These are phyloP conservation scores for Coptodon rendalli DNA, from an alignment of 2,113 vertebrate genomes.

Conservation along the genomic window DNA sequence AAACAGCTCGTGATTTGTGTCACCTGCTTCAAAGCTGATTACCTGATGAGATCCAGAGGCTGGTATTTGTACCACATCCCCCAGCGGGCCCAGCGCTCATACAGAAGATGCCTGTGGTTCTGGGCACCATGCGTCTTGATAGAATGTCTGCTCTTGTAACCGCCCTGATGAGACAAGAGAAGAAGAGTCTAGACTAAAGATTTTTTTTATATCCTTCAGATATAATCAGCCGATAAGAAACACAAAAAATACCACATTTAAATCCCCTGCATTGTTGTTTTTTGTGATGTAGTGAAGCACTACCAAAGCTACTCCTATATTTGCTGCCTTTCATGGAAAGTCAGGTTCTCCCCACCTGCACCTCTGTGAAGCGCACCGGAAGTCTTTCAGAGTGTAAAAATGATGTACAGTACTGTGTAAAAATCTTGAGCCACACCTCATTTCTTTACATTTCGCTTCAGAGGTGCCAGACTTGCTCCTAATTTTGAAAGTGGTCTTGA, in stretches of 20 bases:
- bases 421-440: not conserved
- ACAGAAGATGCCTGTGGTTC: constrained; percentile 93
- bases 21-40: constrained; percentile 5
- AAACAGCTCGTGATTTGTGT: not conserved
- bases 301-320: not conserved
- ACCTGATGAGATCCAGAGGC: constrained; percentile 97
- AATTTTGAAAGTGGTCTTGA: not conserved
- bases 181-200: not conserved
- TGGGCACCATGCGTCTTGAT: constrained; percentile 95
- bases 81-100: constrained; percentile 98
- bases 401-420: not conserved
- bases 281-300: not conserved
- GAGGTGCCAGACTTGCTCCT: not conserved
- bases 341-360: not conserved
- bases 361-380: not conserved
- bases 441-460: not conserved
- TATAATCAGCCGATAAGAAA: not conserved
- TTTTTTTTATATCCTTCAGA: accelerated
- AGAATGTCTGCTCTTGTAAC: constrained; percentile 90
- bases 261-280: not conserved
- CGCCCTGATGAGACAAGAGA: constrained; percentile 74
- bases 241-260: not conserved
- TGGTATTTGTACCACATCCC: constrained; percentile 99
- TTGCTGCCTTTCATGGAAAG: not conserved
- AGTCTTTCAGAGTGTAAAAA: not conserved